These are phyloP conservation scores for Potorous gilbertii DNA, from an alignment of 2,797 vertebrate genomes.

Conservation along the genomic window DNA sequence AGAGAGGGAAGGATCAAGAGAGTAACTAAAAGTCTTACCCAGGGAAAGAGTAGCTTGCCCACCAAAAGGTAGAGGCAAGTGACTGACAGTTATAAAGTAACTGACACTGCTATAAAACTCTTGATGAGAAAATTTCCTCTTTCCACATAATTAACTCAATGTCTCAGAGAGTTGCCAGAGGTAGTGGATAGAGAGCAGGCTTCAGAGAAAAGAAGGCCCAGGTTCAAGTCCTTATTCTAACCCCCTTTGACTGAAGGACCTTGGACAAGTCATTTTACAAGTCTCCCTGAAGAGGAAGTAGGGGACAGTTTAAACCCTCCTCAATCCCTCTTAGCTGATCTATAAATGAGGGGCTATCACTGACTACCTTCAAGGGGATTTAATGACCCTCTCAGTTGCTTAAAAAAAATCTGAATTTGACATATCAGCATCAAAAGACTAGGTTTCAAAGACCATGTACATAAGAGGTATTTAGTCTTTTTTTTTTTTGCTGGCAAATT, in stretches of 20 bases:
- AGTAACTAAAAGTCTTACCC: neutral
- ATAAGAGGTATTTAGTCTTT: neutral
- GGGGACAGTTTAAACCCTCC: neutral
- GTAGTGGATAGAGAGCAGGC: neutral
- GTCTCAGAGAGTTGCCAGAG: neutral
- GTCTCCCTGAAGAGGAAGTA: neutral
- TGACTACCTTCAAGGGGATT: neutral
- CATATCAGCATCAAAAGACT: neutral
- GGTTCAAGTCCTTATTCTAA: neutral
- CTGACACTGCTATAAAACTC: neutral
- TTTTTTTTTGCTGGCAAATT: neutral
- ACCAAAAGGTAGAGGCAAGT: neutral
- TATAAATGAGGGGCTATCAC: neutral
- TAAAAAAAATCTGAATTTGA: neutral
- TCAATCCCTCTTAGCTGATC: neutral
- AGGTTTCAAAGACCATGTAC: neutral
- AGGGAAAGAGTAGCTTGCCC: neutral
- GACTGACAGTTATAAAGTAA: neutral
- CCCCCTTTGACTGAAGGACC: neutral
- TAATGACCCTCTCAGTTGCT: neutral
- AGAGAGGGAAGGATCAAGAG: neutral
- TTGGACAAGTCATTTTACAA: neutral
- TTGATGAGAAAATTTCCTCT: neutral
- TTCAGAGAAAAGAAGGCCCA: neutral
- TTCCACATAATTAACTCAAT: neutral